phyloP scores from a whole-genome alignment of 2,113 vertebrate genomes.

The Channa maculata region DNA sequence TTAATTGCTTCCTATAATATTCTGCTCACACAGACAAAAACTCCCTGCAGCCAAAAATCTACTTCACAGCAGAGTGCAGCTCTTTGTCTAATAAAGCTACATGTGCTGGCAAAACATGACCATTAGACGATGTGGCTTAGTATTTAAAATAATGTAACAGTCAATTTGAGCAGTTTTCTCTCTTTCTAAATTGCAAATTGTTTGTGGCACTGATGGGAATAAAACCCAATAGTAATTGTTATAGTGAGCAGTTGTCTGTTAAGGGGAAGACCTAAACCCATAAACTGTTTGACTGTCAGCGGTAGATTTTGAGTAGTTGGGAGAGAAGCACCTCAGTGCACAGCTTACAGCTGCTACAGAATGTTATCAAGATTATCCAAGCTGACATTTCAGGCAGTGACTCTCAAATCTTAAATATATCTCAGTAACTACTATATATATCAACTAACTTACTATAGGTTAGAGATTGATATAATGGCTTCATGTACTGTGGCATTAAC shows the following conservation, averaged over 20 bases:
- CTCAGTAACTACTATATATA: constrained; percentile 10
- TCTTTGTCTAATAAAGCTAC: neutral
- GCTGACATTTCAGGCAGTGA: neutral
- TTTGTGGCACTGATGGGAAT: neutral
- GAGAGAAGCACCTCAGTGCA: neutral
- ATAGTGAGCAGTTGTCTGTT: neutral
- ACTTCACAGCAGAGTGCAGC: constrained; percentile 9
- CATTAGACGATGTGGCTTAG: neutral
- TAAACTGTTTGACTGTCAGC: neutral
- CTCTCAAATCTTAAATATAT: neutral
- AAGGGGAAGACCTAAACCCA: neutral
- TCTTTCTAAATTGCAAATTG: neutral
- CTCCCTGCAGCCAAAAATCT: neutral
- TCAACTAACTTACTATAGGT: neutral
- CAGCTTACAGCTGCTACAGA: neutral
- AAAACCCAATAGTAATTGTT: neutral
- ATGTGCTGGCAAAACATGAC: neutral
- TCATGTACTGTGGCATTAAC: neutral
- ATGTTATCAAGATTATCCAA: neutral
- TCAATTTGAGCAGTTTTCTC: no score
- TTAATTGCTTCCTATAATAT: neutral
- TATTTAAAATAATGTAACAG: no score
- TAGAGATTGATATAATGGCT: neutral
- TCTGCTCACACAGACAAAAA: neutral
- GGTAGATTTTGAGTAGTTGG: neutral